phyloP scores from a whole-genome alignment of 1,140 invertebrate species.

The Chrysomallon squamiferum region DNA sequence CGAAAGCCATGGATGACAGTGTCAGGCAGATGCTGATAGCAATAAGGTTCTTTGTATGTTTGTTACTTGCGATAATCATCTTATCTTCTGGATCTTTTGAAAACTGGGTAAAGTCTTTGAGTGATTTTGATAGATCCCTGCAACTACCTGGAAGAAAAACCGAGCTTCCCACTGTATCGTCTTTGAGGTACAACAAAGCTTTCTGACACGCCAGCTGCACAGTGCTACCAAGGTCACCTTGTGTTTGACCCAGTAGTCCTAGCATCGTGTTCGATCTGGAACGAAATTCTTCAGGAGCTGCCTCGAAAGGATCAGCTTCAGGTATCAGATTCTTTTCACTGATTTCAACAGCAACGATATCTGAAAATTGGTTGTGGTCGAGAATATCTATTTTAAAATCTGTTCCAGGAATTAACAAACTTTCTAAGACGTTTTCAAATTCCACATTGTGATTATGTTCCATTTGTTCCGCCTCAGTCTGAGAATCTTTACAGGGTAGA shows the following conservation, averaged over 20 bases:
- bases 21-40: conserved; percentile 37
- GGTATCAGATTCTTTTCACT: not conserved
- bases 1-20: conserved; percentile 41
- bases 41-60: conserved; percentile 39
- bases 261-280: conserved; percentile 1
- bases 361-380: conserved; percentile 12
- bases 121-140: not conserved
- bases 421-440: not conserved
- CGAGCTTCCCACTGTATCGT: conserved; percentile 18
- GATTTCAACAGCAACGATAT: conserved; percentile 10
- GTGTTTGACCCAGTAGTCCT: conserved; percentile 11
- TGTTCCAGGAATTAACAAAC: not conserved
- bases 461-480: not conserved
- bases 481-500: not conserved
- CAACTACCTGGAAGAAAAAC: conserved; percentile 9
- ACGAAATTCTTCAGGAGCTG: not conserved
- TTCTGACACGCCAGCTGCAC: conserved; percentile 18
- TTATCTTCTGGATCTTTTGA: not conserved
- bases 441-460: not conserved
- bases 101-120: not conserved
- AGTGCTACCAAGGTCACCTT: conserved; percentile 14
- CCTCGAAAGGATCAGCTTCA: not conserved
- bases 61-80: conserved; percentile 15
- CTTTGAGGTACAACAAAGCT: conserved; percentile 18
- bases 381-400: not conserved